Evolutionary conservation across 2,888 invertebrate species (phyloP).

Genomic region (Tolmerus cingulatus): DNA sequence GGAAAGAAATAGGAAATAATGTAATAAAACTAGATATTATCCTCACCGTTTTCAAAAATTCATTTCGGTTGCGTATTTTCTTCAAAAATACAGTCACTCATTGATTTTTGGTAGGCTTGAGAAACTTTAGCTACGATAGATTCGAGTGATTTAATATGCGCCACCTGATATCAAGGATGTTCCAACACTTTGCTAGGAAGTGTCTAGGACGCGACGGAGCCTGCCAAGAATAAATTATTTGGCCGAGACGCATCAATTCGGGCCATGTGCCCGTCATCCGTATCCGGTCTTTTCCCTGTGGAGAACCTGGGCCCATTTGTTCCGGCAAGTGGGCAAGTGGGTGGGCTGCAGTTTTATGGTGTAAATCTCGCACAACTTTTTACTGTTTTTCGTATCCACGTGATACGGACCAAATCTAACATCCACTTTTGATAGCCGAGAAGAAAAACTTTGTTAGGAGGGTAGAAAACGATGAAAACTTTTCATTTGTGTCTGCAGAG

Average conservation of each 20-base stretch:
- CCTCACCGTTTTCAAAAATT: neutral
- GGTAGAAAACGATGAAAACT: conserved; percentile 1
- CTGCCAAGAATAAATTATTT: conserved; percentile 26
- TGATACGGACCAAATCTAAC: neutral
- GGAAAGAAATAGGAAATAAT: no score
- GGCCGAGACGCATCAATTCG: neutral
- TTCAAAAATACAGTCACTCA: neutral
- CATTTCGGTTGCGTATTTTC: neutral
- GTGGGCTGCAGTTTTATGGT: conserved; percentile 17
- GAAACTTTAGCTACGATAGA: neutral
- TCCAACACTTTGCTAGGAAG: neutral
- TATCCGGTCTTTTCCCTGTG: neutral
- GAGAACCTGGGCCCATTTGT: conserved; percentile 7
- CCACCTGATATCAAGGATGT: neutral
- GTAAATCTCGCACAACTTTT: conserved; percentile 18
- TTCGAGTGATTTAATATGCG: neutral
- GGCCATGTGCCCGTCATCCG: neutral
- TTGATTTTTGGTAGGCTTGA: neutral
- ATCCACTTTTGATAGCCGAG: neutral
- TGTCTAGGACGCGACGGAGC: neutral
- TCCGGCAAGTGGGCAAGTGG: conserved; percentile 4
- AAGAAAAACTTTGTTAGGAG: neutral
- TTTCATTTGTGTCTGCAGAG: neutral
- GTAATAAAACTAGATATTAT: no score
- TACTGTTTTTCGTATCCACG: neutral